phyloP scores from a whole-genome alignment of 2,888 invertebrate genomes.

The Urechis unicinctus region DNA sequence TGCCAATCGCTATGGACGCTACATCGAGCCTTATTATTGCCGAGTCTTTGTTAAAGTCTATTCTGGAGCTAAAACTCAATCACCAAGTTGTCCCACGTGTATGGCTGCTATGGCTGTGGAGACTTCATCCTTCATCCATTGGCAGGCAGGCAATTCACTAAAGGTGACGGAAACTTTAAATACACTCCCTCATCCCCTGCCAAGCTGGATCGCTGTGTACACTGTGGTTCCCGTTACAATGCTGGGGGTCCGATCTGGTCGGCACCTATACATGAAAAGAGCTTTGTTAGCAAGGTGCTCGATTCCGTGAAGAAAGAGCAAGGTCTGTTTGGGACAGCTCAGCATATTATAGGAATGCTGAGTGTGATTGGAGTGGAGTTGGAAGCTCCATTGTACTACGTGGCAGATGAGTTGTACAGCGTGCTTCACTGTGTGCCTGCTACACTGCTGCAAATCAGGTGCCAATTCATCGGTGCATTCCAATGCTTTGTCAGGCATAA shows the following conservation, averaged over 20 bases:
- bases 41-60: conserved; percentile 83
- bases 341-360: conserved; percentile 58
- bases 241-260: conserved; percentile 92
- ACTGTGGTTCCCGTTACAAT: conserved; percentile 56
- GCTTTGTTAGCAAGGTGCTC: conserved; percentile 69
- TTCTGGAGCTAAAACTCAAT: conserved; percentile 64
- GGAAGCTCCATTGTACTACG: conserved; percentile 82
- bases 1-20: conserved; percentile 87
- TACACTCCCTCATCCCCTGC: conserved; percentile 56
- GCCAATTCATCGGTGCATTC: conserved; percentile 4
- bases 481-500: too few relatives aligned
- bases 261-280: conserved; percentile 71
- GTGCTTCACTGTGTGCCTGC: conserved; percentile 58
- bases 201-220: neutral
- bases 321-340: conserved; percentile 62
- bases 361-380: conserved; percentile 73
- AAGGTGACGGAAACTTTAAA: conserved; percentile 50
- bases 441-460: conserved; percentile 57
- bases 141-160: conserved; percentile 49
- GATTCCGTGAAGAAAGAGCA: conserved; percentile 27
- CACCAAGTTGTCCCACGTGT: conserved; percentile 80
- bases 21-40: conserved; percentile 93
- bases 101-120: conserved; percentile 87
- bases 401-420: conserved; percentile 70
- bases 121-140: conserved; percentile 71